A percentile compares a stretch with the other conserved stretches of the same genome.
These are phyloP conservation scores for Tigriopus japonicus DNA, from an alignment of 1,140 invertebrate species.

Conservation along the genomic window DNA sequence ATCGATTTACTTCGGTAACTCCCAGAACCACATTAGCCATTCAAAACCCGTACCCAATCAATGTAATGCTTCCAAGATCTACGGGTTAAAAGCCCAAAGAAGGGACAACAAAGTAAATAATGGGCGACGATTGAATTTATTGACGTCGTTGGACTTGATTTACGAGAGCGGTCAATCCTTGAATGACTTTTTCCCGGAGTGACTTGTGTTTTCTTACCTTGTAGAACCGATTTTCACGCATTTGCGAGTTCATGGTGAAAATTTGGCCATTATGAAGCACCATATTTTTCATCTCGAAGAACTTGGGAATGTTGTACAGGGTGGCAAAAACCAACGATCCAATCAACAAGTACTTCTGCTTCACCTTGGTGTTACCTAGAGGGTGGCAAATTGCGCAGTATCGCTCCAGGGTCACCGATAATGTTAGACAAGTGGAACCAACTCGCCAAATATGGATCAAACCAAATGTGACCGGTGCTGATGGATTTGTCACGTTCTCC, in stretches of 20 bases:
- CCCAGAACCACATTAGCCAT: too few species aligned
- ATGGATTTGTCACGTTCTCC: too few species aligned
- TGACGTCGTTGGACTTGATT: too few species aligned
- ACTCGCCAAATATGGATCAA: not conserved
- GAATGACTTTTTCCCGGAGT: too few species aligned
- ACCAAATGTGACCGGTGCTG: not conserved
- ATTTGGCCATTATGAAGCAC: not conserved
- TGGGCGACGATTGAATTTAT: too few species aligned
- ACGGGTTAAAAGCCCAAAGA: too few species aligned
- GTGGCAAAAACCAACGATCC: not conserved
- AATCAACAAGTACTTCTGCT: not conserved
- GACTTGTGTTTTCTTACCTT: not conserved
- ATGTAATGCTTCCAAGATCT: too few species aligned
- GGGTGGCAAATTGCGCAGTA: not conserved
- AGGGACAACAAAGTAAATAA: too few species aligned
- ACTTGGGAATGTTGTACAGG: slow-evolving; percentile 1
- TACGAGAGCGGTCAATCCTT: too few species aligned
- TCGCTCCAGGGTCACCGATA: not conserved
- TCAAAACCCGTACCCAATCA: too few species aligned
- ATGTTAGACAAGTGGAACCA: not conserved
- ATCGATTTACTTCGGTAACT: too few species aligned
- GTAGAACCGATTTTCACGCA: not conserved
- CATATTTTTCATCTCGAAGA: not conserved
- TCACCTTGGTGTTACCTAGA: not conserved
- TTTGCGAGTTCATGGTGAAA: not conserved